Base-by-base conservation (phyloP, 2,888 invertebrate genomes). In the Scotopteryx bipunctaria region DNA sequence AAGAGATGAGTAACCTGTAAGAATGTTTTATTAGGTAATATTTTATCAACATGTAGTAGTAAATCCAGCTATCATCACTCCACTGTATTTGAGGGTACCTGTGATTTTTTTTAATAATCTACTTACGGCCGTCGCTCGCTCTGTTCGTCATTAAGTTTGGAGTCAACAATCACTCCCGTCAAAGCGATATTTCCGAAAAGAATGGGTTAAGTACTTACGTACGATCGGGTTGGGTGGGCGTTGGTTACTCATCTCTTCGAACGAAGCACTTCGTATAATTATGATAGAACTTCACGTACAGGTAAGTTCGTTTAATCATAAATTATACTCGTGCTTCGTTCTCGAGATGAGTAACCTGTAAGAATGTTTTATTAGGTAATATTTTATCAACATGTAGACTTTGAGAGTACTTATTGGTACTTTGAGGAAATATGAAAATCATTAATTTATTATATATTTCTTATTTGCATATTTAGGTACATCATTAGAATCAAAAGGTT, bases 391-490 rank as follows among this genome's bases (percentile, higher is more conserved):
- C 21, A 6, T 23, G 21, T 23, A 31, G 31, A 31, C 31, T 31
- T 31, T 31, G 31, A 31, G 31, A 31, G 14, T 15, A 15, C 2
- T 14, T n/a, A n/a, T 6, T 3, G 3, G 3, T 25, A 25, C 31
- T 31, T 31, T 14, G 31, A 31, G 31, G 31, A 31, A 31, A 31
- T 31, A 31, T 31, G 14, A 31, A 31, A 31, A 14, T 11, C 31
- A 31, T 31, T 31, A 8, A 31, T 14, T 8, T 8, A 15, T 6
- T 1, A 14, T 14, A 2, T 31, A 1, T 5, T 11, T 31, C 21
- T n/a, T n/a, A 23, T 23, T 5, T 23, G 6, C 6, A 8, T 29
- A 13, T 13, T 29, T 9, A 11, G 5, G 13, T 29, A 27, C 4
- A 27, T 4, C 9, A 9, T n/a, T 2, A 6, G 1, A 11, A 6